Percentiles rank a stretch among this genome's conserved stretches.
phyloP scores from a whole-genome alignment of 2,888 invertebrate genomes.

The Odontothrips loti region DNA sequence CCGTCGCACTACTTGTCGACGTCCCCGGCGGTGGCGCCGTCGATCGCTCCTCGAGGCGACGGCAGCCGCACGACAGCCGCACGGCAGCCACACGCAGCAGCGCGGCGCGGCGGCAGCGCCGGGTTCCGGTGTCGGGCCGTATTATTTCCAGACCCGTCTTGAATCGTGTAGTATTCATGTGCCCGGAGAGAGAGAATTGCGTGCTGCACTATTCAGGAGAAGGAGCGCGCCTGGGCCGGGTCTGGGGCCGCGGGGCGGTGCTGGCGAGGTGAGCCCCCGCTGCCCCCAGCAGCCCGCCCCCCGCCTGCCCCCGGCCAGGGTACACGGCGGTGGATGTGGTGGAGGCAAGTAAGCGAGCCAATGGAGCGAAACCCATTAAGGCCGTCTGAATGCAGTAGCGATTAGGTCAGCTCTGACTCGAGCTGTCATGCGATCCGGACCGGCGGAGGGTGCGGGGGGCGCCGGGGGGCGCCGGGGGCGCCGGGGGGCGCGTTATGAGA shows the following conservation, averaged over 20 bases:
- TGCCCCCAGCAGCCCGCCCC: background rate
- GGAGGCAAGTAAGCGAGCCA: background rate
- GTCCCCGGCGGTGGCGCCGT: too few species aligned
- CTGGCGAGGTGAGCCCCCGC: background rate
- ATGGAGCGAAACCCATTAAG: background rate
- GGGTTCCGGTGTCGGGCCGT: background rate
- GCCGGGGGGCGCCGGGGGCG: too few species aligned
- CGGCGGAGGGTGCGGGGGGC: too few species aligned
- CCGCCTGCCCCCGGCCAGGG: too few species aligned
- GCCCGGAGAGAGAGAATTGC: background rate
- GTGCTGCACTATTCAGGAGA: slow-evolving; percentile 14
- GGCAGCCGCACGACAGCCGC: too few species aligned
- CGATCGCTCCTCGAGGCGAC: too few species aligned
- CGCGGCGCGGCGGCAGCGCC: background rate
- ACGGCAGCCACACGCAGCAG: too few species aligned
- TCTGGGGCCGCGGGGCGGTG: background rate
- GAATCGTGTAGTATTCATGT: slow-evolving; percentile 17
- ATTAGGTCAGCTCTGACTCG: too few species aligned
- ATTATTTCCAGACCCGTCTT: slow-evolving; percentile 17
- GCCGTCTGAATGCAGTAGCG: too few species aligned
- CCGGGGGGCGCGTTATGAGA: too few species aligned
- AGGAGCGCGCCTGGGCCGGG: background rate
- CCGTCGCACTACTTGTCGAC: too few species aligned
- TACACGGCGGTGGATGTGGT: background rate
- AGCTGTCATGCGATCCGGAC: too few species aligned